These are phyloP conservation scores for Tetragonisca angustula DNA, from an alignment of 2,888 invertebrate species.

Conservation along the genomic window DNA sequence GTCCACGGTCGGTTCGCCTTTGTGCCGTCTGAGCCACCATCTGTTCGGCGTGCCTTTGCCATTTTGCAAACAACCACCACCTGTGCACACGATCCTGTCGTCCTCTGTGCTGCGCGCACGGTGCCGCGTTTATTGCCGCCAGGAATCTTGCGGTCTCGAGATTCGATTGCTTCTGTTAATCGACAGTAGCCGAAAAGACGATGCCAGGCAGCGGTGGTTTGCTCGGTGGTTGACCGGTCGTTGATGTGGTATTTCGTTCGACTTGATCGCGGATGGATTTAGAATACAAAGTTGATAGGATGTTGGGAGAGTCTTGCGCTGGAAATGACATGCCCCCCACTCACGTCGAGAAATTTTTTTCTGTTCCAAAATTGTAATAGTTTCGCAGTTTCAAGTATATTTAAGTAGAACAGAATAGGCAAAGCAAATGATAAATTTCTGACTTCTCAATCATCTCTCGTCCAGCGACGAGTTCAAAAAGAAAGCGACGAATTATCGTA, in stretches of 20 bases:
- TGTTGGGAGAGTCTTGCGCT: neutral
- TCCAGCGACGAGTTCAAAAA: no score
- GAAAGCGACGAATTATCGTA: no score
- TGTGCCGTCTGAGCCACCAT: constrained; percentile 33
- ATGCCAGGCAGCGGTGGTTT: neutral
- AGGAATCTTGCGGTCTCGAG: constrained; percentile 15
- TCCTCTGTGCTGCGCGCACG: constrained; percentile 2
- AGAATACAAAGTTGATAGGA: no score
- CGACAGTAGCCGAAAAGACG: constrained; percentile 5
- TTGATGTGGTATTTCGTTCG: neutral
- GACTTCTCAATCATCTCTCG: no score
- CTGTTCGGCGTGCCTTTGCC: constrained; percentile 39
- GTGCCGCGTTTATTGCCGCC: constrained; percentile 21
- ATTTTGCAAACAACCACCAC: constrained; percentile 48
- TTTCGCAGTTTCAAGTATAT: no score
- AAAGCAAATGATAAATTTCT: no score
- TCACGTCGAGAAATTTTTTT: no score
- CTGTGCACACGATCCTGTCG: constrained; percentile 9
- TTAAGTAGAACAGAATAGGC: no score
- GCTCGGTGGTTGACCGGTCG: neutral
- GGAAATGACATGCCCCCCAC: no score
- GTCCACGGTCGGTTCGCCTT: constrained; percentile 41
- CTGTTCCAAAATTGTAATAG: no score
- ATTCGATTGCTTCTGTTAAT: constrained; percentile 25
- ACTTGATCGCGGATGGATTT: neutral